phyloP scores from a whole-genome alignment of 2,113 vertebrate species.

The Nycticebus coucang region DNA sequence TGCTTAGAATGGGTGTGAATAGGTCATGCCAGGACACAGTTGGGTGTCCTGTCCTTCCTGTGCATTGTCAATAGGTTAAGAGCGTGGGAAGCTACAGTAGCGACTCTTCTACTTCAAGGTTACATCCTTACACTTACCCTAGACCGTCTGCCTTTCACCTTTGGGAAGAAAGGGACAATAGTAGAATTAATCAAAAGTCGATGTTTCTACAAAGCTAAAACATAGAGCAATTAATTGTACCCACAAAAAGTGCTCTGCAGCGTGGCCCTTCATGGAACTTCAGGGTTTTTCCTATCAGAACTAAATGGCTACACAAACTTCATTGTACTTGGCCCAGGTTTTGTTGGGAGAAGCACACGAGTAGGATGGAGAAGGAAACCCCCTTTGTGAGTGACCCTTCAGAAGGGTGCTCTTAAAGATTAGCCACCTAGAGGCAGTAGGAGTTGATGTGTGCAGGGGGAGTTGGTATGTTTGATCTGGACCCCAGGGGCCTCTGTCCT shows the following conservation, averaged over 20 bases:
- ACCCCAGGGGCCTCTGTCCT: too few relatives aligned
- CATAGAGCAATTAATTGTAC: background rate
- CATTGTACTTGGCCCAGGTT: background rate
- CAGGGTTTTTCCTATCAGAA: background rate
- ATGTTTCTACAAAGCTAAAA: background rate
- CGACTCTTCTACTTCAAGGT: background rate
- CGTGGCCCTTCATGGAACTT: accelerated
- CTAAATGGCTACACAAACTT: background rate
- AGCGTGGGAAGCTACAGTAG: background rate
- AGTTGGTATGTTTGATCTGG: accelerated
- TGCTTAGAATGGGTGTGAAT: background rate
- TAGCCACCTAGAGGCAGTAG: background rate
- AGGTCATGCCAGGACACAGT: background rate
- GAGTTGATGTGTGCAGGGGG: accelerated
- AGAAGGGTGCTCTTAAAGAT: background rate
- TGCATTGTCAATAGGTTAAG: background rate
- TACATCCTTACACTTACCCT: background rate
- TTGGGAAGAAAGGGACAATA: background rate
- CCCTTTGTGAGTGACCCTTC: background rate
- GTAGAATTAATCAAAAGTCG: background rate
- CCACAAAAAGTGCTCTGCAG: background rate
- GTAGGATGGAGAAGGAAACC: background rate
- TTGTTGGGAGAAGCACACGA: background rate
- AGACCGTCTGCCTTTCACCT: background rate
- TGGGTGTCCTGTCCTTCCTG: accelerated